Base-by-base conservation (phyloP, 2,113 vertebrate genomes). In the Atractosteus spatula region DNA sequence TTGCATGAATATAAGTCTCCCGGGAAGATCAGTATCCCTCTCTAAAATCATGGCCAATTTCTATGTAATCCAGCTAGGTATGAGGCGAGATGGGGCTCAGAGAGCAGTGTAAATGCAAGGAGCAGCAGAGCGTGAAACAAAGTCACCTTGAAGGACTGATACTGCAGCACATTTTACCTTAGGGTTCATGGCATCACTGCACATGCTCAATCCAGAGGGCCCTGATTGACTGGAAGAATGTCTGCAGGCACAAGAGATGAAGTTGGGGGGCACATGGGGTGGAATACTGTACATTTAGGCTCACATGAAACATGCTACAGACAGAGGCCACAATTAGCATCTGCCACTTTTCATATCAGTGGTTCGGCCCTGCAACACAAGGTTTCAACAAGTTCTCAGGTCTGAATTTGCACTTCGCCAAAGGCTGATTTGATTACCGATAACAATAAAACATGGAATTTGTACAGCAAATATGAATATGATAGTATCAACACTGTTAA, bases 71-170 rank as follows among this genome's bases (percentile, higher is more conserved):
- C 79, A 80, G 72, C 83, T 84, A 76, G 77, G 77, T 78, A 76
- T 66, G 77, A 74, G 82, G 72, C 2, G 2, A 81, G 74, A 66
- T 74, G 79, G 72, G 73, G 72, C 71, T 79, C 67, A 62, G 0
- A 55, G 70, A 86, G 57, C 43, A 29, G 76, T 62, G 64, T 76
- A 85, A 82, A 80, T 82, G 81, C 74, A 73, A 74, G 82, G 77
- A 63, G 73, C 83, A 87, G 72, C 73, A 87, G 84, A 79, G 73
- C 83, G 74, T 81, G 78, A 89, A 84, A 83, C 75, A 88, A 87
- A 88, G 82, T 84, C 82, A 88, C 82, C 82, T 86, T 89, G 66
- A 72, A 86, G 77, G 70, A 71, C 66, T 76, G 68, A 77, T 64
- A 70, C 72, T 44, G 68, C 67, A 65, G 69, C 61, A 11, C 16